phyloP scores from a whole-genome alignment of 2,888 invertebrate species.

The Drosophila stalkeri region DNA sequence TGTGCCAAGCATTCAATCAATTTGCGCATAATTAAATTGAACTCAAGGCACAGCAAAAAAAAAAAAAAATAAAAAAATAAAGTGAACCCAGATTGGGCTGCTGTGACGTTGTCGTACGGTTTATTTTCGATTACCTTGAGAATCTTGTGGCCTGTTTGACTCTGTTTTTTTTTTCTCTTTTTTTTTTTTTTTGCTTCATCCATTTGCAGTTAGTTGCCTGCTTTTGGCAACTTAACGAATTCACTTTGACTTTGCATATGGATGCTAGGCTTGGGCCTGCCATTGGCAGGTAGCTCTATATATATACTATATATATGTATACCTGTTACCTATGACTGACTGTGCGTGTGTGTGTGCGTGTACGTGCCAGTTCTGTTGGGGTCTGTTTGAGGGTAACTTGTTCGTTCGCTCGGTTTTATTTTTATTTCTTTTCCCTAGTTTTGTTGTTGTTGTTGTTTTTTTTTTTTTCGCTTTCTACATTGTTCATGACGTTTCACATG shows the following conservation, averaged over 20 bases:
- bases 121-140: constrained; percentile 41
- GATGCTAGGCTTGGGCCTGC: constrained; percentile 14
- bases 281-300: constrained; percentile 24
- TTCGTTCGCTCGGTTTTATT: constrained; percentile 20
- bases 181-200: not conserved
- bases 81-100: not conserved
- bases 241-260: constrained; percentile 59
- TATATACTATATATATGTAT: not conserved
- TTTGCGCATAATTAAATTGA: constrained; percentile 44
- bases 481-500: constrained; percentile 81
- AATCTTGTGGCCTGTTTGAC: constrained; percentile 36
- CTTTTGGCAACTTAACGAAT: constrained; percentile 63
- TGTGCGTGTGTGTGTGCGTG: constrained; percentile 6
- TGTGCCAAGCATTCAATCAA: constrained; percentile 37
- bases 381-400: constrained; percentile 36
- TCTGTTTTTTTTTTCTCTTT: not conserved
- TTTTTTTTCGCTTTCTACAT: constrained; percentile 34
- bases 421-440: constrained; percentile 12
- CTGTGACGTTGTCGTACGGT: not conserved
- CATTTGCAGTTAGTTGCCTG: constrained; percentile 40
- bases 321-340: constrained; percentile 15
- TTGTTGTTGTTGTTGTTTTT: not conserved
- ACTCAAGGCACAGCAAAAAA: constrained; percentile 6
- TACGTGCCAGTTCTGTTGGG: constrained; percentile 21
- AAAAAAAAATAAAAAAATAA: constrained; percentile 21